A percentile compares a stretch with the other conserved stretches of the same genome.
Evolutionary conservation across 2,797 vertebrate genomes (phyloP).

Genomic region (Vespertilio murinus): DNA sequence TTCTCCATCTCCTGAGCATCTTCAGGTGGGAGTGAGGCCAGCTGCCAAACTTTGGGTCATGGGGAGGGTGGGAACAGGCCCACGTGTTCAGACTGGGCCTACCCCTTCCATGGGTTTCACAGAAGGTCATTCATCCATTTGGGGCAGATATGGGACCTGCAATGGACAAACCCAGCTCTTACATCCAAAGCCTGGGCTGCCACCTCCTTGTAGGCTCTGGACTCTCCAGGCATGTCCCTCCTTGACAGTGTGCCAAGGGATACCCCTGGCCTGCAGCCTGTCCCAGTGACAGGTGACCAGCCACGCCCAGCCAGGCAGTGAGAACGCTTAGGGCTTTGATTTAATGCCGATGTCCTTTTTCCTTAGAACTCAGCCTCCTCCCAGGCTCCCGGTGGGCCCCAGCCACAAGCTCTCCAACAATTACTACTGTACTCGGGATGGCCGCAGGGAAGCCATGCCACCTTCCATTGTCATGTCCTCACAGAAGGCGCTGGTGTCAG

Average conservation of each 20-base stretch:
- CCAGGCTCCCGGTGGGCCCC: slow-evolving; percentile 91
- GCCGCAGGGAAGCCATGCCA: slow-evolving; percentile 89
- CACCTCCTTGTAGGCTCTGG: not conserved
- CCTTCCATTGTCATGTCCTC: slow-evolving; percentile 88
- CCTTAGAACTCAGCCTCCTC: slow-evolving; percentile 91
- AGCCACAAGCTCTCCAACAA: slow-evolving; percentile 92
- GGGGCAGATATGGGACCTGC: not conserved
- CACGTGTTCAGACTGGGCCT: not conserved
- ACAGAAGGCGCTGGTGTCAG: slow-evolving; percentile 87
- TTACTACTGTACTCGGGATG: slow-evolving; percentile 92
- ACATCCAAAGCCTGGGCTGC: not conserved
- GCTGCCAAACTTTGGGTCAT: not conserved
- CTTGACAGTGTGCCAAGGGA: not conserved
- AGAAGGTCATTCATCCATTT: not conserved
- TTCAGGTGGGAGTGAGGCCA: not conserved
- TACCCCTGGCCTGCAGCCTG: not conserved
- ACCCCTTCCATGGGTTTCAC: not conserved
- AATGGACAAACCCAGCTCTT: not conserved
- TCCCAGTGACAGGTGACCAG: not conserved
- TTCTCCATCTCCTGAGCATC: not conserved
- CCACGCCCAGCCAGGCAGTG: not conserved
- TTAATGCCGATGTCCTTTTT: not conserved
- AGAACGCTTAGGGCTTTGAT: not conserved
- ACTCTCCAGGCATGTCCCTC: not conserved
- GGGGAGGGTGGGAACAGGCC: not conserved